These are phyloP conservation scores for Parnassius smintheus DNA, from an alignment of 2,888 invertebrate species.

Conservation along the genomic window DNA sequence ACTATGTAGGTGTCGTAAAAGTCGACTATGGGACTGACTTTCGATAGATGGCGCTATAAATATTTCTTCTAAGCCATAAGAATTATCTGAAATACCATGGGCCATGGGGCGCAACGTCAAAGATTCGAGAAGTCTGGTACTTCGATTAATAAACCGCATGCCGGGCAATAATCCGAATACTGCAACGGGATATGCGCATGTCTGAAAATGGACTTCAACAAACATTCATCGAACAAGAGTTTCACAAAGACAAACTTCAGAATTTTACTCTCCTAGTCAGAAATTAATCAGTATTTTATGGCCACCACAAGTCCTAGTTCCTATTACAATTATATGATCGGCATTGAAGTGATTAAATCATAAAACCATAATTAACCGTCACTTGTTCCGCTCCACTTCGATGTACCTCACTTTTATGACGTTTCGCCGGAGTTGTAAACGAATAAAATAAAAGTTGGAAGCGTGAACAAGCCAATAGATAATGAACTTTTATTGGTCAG, in stretches of 20 bases:
- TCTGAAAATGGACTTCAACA: no score
- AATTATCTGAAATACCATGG: no score
- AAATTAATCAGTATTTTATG: conserved; percentile 27
- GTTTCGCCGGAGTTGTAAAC: conserved; percentile 58
- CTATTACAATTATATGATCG: conserved; percentile 23
- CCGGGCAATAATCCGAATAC: no score
- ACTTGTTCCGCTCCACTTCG: conserved; percentile 26
- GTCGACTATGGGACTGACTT: no score
- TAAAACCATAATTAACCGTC: conserved; percentile 26
- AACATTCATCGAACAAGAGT: not conserved
- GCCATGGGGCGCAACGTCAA: no score
- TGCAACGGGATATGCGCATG: not conserved
- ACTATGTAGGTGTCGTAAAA: no score
- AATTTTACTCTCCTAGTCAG: not conserved
- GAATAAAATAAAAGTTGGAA: conserved; percentile 78
- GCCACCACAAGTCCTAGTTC: conserved; percentile 10
- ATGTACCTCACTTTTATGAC: conserved; percentile 58
- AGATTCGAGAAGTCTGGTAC: no score
- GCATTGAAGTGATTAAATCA: conserved; percentile 25
- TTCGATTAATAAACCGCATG: no score
- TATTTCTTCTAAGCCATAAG: no score
- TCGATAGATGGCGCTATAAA: no score
- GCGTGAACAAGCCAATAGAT: conserved; percentile 77
- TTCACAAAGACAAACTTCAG: no score
- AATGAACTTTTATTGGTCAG: conserved; percentile 82